Conservation (phyloP, 1,140 invertebrate genomes). For the Ericerus pela region DNA sequence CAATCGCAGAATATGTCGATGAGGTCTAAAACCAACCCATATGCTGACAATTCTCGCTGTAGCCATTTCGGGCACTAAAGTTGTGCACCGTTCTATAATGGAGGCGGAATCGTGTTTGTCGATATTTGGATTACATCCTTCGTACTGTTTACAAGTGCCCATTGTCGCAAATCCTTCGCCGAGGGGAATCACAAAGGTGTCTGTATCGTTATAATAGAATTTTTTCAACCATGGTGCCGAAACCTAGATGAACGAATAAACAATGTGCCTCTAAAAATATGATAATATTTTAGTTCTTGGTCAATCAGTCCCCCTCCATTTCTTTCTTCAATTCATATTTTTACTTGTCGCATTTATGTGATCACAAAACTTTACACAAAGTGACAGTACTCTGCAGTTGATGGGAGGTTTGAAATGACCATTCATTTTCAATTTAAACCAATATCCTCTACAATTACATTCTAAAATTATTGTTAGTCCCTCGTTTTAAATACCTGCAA, state of each 20-base stretch:
- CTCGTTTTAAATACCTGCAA: too few relatives aligned
- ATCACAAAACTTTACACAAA: too few relatives aligned
- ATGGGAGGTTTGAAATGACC: too few relatives aligned
- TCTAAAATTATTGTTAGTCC: too few relatives aligned
- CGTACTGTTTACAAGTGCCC: conserved; percentile 67
- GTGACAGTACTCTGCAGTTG: too few relatives aligned
- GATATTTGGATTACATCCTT: conserved; percentile 52
- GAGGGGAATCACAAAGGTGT: conserved; percentile 74
- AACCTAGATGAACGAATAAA: conserved; percentile 46
- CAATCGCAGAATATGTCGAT: conserved; percentile 43
- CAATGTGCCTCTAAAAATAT: conserved; percentile 2
- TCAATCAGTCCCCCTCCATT: too few relatives aligned
- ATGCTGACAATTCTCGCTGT: conserved; percentile 40
- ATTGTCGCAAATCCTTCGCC: conserved; percentile 52
- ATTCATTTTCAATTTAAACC: too few relatives aligned
- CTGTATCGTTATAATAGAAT: conserved; percentile 66
- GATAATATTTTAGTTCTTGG: too few relatives aligned
- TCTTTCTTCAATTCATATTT: too few relatives aligned
- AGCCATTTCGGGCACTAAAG: conserved; percentile 53
- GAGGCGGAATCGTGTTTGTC: conserved; percentile 51
- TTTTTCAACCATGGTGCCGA: conserved; percentile 79
- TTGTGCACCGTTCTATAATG: conserved; percentile 57
- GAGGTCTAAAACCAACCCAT: conserved; percentile 61
- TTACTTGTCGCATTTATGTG: too few relatives aligned
- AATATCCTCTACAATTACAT: too few relatives aligned